These are phyloP conservation scores for Ctena decussata DNA, from an alignment of 2,888 invertebrate species.

Conservation along the genomic window DNA sequence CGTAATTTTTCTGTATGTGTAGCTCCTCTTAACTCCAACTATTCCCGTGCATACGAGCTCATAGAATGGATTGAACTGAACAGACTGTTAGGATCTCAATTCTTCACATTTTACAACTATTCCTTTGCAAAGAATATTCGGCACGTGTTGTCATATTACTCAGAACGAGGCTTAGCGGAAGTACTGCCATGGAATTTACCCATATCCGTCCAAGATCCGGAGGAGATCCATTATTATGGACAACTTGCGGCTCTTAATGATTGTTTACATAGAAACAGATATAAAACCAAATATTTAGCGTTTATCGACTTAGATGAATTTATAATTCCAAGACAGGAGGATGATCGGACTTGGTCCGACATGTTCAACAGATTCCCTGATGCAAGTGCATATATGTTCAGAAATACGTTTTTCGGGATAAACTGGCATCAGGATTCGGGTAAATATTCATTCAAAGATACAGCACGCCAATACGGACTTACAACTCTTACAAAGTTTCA, in stretches of 20 bases:
- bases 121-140: constrained; percentile 74
- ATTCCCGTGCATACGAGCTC: constrained; percentile 77
- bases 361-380: constrained; percentile 50
- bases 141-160: constrained; percentile 75
- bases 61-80: constrained; percentile 85
- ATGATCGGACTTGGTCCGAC: constrained; percentile 68
- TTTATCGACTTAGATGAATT: constrained; percentile 85
- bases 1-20: constrained; percentile 77
- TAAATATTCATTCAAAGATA: constrained; percentile 47
- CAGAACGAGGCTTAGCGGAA: constrained; percentile 69
- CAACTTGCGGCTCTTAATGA: constrained; percentile 85
- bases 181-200: constrained; percentile 83
- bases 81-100: constrained; percentile 81
- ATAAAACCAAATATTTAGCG: constrained; percentile 76
- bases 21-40: constrained; percentile 74
- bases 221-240: constrained; percentile 84
- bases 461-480: constrained; percentile 66
- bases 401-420: constrained; percentile 76
- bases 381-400: constrained; percentile 57
- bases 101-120: constrained; percentile 83
- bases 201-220: constrained; percentile 69
- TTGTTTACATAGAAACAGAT: constrained; percentile 82
- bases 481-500: constrained; percentile 71
- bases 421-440: constrained; percentile 66
- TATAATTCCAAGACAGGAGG: constrained; percentile 77